A percentile compares a stretch with the other conserved stretches of the same genome.
phyloP scores from a whole-genome alignment of 2,797 vertebrate species.

The Falco concolor region DNA sequence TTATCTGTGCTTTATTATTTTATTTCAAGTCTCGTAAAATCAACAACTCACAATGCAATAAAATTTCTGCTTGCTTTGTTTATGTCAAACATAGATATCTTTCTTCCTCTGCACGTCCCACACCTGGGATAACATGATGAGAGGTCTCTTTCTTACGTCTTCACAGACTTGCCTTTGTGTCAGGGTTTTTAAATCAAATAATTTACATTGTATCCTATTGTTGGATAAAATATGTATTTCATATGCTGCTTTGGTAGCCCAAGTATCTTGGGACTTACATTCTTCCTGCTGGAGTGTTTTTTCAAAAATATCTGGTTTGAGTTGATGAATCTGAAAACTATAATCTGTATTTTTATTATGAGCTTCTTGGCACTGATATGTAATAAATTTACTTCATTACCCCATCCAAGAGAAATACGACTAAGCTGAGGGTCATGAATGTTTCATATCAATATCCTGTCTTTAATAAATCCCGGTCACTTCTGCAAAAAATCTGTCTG shows the following conservation, averaged over 20 bases:
- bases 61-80: conserved; percentile 5
- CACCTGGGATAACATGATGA: not conserved
- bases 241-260: conserved; percentile 12
- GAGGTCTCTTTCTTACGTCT: not conserved
- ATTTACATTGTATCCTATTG: conserved; percentile 11
- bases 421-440: conserved; percentile 40
- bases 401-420: conserved; percentile 56
- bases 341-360: conserved; percentile 55
- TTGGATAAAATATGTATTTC: conserved; percentile 39
- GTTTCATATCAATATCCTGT: conserved; percentile 57
- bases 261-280: conserved; percentile 11
- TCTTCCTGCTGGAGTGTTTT: conserved; percentile 40
- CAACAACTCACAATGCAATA: not conserved
- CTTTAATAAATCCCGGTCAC: conserved; percentile 55
- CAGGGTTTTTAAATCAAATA: not conserved
- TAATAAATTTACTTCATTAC: conserved; percentile 39
- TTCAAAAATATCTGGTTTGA: conserved; percentile 57
- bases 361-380: conserved; percentile 40
- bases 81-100: not conserved
- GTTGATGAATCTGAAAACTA: conserved; percentile 49
- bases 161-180: conserved; percentile 23
- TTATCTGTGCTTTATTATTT: not conserved
- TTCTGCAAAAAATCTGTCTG: conserved; percentile 33
- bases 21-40: not conserved
- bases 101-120: not conserved